phyloP scores from a whole-genome alignment of 2,797 vertebrate genomes.

The Sebastes taczanowskii region DNA sequence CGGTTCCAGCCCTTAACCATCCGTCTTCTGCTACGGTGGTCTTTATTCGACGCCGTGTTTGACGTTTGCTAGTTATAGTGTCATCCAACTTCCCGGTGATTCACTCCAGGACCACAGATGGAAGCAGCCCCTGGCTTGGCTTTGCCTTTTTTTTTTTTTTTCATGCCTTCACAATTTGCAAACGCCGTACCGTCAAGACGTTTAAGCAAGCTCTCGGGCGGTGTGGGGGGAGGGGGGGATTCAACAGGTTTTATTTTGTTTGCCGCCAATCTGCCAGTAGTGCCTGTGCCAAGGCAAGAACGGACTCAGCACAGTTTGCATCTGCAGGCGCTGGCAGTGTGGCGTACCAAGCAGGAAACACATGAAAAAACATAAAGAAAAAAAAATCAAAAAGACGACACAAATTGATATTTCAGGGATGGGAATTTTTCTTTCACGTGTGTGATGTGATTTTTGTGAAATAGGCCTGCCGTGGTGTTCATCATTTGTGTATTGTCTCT shows the following conservation, averaged over 20 bases:
- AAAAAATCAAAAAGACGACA: conserved; percentile 4
- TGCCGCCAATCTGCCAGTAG: not conserved
- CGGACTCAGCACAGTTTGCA: not conserved
- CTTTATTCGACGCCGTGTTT: conserved; percentile 34
- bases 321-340: conserved; percentile 15
- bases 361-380: not conserved
- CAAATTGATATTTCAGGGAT: conserved; percentile 8
- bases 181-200: conserved; percentile 28
- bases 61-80: conserved; percentile 51
- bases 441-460: conserved; percentile 1
- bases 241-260: conserved; percentile 57
- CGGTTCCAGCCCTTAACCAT: conserved; percentile 19
- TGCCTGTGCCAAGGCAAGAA: not conserved
- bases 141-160: conserved; percentile 28
- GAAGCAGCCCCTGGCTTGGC: conserved; percentile 22
- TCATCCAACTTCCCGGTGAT: conserved; percentile 57
- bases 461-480: not conserved
- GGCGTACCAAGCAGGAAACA: conserved; percentile 22
- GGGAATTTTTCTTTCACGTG: not conserved
- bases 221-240: not conserved
- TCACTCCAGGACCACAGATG: conserved; percentile 60
- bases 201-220: not conserved
- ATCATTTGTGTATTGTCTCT: conserved; percentile 21
- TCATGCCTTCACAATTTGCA: conserved; percentile 28
- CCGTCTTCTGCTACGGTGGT: conserved; percentile 35